Conservation (phyloP, 2,113 vertebrate species). For the Rana temporaria region DNA sequence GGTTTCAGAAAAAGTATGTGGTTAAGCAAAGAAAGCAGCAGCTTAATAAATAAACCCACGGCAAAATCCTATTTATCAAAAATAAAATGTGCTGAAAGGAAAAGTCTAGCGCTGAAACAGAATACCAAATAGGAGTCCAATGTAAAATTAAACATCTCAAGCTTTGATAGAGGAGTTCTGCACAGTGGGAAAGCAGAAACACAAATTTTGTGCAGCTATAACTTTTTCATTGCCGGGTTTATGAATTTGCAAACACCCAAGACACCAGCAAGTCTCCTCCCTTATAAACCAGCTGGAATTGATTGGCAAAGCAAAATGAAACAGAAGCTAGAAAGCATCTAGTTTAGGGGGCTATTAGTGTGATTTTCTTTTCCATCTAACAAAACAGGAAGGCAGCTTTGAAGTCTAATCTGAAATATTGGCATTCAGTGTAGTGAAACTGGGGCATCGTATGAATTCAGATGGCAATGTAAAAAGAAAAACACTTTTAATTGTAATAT, state of each 20-base stretch:
- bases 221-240: slow-evolving; percentile 34
- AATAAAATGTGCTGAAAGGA: slow-evolving; percentile 15
- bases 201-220: slow-evolving; percentile 22
- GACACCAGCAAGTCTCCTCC: slow-evolving; percentile 19
- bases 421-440: slow-evolving; percentile 38
- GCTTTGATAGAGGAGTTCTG: slow-evolving; percentile 44
- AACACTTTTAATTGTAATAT: slow-evolving; percentile 26
- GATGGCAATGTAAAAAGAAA: slow-evolving; percentile 31
- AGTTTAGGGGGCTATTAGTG: slow-evolving; percentile 15
- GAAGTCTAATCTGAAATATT: slow-evolving; percentile 51
- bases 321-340: slow-evolving; percentile 19
- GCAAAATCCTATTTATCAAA: slow-evolving; percentile 22
- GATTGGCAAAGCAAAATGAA: slow-evolving; percentile 52
- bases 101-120: slow-evolving; percentile 51
- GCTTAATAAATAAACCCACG: slow-evolving; percentile 27
- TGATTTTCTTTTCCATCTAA: slow-evolving; percentile 36
- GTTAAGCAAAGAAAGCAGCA: not conserved
- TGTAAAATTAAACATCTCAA: slow-evolving; percentile 34
- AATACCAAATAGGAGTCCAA: slow-evolving; percentile 55
- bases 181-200: slow-evolving; percentile 13
- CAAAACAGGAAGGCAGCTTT: slow-evolving; percentile 42
- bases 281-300: slow-evolving; percentile 48
- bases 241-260: slow-evolving; percentile 54
- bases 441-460: slow-evolving; percentile 46
- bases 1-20: too few relatives aligned